These are phyloP conservation scores for Cherax destructor DNA, from an alignment of 1,140 invertebrate genomes.

Conservation along the genomic window DNA sequence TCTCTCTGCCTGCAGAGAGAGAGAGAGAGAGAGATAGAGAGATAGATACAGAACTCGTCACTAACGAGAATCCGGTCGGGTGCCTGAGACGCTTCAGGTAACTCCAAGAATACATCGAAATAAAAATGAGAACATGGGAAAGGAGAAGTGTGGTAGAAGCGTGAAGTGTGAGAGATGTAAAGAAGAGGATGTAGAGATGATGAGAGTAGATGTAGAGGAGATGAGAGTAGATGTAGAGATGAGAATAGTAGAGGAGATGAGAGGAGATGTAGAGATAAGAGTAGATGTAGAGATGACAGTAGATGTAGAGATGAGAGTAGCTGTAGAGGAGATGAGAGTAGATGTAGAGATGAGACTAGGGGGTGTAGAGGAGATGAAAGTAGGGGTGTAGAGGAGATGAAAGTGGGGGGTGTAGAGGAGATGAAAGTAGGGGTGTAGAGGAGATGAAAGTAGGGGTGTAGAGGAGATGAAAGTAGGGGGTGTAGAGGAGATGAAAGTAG, in stretches of 20 bases:
- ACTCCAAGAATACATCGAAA: too few relatives aligned
- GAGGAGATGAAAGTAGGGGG: too few relatives aligned
- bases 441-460: too few relatives aligned
- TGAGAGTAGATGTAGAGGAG: not conserved
- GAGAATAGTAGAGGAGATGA: not conserved
- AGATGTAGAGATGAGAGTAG: not conserved
- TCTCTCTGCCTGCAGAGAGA: too few relatives aligned
- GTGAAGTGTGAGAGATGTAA: not conserved
- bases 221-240: not conserved
- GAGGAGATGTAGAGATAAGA: not conserved
- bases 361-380: too few relatives aligned
- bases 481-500: too few relatives aligned
- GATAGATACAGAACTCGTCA: not conserved
- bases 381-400: too few relatives aligned
- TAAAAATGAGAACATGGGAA: not conserved
- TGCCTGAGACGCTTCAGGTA: too few relatives aligned
- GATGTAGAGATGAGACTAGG: not conserved
- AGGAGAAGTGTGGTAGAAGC: not conserved
- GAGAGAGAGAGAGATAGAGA: too few relatives aligned
- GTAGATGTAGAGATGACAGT: not conserved
- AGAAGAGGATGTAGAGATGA: not conserved
- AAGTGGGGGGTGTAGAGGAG: too few relatives aligned
- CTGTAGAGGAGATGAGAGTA: not conserved
- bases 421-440: too few relatives aligned
- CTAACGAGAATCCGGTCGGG: not conserved